phyloP scores from a whole-genome alignment of 2,113 vertebrate species.

The Emydocephalus ijimae region DNA sequence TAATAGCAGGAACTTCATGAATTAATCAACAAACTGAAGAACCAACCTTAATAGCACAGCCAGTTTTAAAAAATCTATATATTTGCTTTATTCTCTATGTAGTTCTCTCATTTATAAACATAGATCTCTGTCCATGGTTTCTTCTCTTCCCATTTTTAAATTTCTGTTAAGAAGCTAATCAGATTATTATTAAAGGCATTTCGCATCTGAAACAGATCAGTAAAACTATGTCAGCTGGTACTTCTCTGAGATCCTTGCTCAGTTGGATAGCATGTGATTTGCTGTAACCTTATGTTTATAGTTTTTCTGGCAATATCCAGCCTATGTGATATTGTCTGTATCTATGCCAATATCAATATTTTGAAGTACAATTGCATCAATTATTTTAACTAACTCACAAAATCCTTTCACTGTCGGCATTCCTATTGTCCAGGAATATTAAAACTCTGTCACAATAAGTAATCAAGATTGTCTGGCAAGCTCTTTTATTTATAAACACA shows the following conservation, averaged over 20 bases:
- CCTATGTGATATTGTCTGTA: constrained; percentile 42
- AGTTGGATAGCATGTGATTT: constrained; percentile 20
- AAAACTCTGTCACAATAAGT: constrained; percentile 54
- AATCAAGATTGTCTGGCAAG: constrained; percentile 60
- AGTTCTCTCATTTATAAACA: constrained; percentile 29
- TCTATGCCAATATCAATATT: constrained; percentile 55
- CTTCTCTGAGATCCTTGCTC: constrained; percentile 7
- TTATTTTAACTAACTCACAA: constrained; percentile 51
- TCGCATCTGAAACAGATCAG: neutral
- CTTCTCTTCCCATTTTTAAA: neutral
- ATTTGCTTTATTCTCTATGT: constrained; percentile 12
- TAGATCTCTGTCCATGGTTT: constrained; percentile 28
- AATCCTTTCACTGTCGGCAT: constrained; percentile 55
- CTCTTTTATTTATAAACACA: constrained; percentile 58
- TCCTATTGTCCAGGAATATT: constrained; percentile 48
- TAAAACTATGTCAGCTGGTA: neutral
- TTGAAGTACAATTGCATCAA: constrained; percentile 52
- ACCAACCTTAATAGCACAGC: neutral
- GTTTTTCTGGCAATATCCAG: constrained; percentile 39
- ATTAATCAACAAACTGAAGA: neutral
- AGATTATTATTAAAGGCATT: constrained; percentile 2
- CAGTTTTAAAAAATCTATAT: neutral
- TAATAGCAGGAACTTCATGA: neutral
- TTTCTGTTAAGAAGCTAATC: neutral
- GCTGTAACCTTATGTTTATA: constrained; percentile 44